Base-by-base conservation (phyloP, 37 sponge, comb jelly and placozoan species). In the Agelas oroides region DNA sequence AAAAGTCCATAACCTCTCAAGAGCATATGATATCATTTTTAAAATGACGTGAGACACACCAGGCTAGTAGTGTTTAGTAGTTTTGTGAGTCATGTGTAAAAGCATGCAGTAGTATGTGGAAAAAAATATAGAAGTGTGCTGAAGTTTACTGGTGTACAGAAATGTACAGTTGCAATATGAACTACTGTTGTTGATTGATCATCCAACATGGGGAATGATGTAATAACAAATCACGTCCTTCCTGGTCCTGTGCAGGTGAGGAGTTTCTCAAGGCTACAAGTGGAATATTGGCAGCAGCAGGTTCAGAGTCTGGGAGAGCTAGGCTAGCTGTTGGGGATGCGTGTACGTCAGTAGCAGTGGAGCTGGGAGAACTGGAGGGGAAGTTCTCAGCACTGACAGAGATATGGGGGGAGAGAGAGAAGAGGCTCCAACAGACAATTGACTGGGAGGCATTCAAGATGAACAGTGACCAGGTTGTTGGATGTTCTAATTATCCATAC, bases 281-380 rank as follows among this genome's bases (percentile, higher is more conserved):
- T 20, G 66, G 37, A 25, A 58, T 79, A 53, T 25, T 71, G 27
- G 46, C 3, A 8, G 46, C 8, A 8, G 46, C 46, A 46, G 46
- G 46, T 3, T 63, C 79, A 24, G 31, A 36, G 18, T 32, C 35
- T 8, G 59, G 40, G 31, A 63, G 46, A 0, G 55, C 87, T 13
- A 72, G 64, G 73, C 35, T 86, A 35, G 30, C 35, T 0, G 80
- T 79, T 61, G 79, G 80, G 14, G 71, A 55, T 2, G 80, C 79
- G 21, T 86, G 87, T 30, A 73, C 71, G 19, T 79, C 57, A 0
- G 78, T 77, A 0, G 87, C 87, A 20, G 64, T 86, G n/a, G 65
- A 82, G 19, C 54, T 82, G 31, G 89, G 83, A 1, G 89, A 76
- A 34, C 54, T 82, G 16, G 83, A 82, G 53, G 83, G 89, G 62